Conservation (phyloP, 1,140 invertebrate genomes). For the Trachelipus rathkii region DNA sequence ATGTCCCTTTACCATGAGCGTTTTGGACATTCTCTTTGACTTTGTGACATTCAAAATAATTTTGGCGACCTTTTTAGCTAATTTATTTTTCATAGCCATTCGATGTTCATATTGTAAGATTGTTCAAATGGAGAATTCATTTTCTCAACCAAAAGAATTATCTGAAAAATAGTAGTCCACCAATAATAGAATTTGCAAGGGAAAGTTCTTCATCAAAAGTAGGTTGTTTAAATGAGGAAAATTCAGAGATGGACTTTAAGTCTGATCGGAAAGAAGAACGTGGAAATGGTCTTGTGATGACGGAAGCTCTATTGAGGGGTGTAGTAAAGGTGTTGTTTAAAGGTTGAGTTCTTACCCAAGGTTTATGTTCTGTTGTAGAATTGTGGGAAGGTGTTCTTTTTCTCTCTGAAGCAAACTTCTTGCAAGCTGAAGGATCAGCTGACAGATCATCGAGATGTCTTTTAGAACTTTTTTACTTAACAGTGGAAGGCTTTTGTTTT, state of each 20-base stretch:
- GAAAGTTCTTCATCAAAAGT: conserved; percentile 32
- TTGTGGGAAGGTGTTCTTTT: conserved; percentile 25
- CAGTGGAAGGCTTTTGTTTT: conserved; percentile 62
- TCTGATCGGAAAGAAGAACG: neutral
- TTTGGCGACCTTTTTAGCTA: neutral
- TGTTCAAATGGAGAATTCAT: conserved; percentile 24
- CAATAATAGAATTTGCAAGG: neutral
- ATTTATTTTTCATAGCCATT: neutral
- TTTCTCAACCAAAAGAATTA: conserved; percentile 22
- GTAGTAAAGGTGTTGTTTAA: conserved; percentile 22
- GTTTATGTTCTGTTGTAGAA: conserved; percentile 34
- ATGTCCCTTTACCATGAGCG: too few relatives aligned
- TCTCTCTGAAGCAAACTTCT: conserved; percentile 2
- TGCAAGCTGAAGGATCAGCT: conserved; percentile 23
- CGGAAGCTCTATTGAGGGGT: neutral
- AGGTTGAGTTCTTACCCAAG: neutral
- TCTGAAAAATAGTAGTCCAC: too few relatives aligned
- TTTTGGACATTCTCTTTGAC: neutral
- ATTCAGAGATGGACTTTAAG: too few relatives aligned
- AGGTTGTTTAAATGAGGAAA: conserved; percentile 23
- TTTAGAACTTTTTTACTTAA: conserved; percentile 23
- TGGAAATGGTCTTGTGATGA: neutral
- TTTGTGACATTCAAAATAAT: neutral
- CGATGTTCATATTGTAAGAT: conserved; percentile 3
- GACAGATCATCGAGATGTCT: conserved; percentile 30